phyloP scores from a whole-genome alignment of 2,888 invertebrate genomes.

The Opisthograptis luteolata region DNA sequence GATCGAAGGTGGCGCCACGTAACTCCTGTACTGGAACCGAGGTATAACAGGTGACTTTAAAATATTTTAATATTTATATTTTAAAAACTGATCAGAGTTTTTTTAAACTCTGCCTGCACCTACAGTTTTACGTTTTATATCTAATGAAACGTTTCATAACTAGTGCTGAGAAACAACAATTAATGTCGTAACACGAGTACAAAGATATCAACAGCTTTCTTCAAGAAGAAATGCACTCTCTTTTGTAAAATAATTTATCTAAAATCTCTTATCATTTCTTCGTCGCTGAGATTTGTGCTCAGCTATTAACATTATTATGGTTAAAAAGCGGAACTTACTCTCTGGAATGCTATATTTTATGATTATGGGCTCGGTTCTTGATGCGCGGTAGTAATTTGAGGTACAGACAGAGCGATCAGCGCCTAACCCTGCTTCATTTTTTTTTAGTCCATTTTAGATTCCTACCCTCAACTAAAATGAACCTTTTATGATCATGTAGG shows the following conservation, averaged over 20 bases:
- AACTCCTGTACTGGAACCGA: too few relatives aligned
- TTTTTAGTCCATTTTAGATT: too few relatives aligned
- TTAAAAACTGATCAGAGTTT: too few relatives aligned
- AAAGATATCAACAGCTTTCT: not conserved
- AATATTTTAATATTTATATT: too few relatives aligned
- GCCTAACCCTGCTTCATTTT: too few relatives aligned
- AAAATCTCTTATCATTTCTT: not conserved
- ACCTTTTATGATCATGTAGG: too few relatives aligned
- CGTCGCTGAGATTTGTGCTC: not conserved
- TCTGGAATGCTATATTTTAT: slow-evolving; percentile 34
- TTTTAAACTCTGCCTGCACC: not conserved
- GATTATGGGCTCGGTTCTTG: slow-evolving; percentile 15
- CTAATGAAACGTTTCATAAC: not conserved
- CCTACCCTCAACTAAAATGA: too few relatives aligned
- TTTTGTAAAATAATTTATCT: not conserved
- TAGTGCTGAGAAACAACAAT: not conserved
- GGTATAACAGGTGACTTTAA: too few relatives aligned
- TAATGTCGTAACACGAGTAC: not conserved
- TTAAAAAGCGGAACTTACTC: slow-evolving; percentile 48
- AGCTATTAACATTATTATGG: slow-evolving; percentile 24
- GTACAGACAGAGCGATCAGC: too few relatives aligned
- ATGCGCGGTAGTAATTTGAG: slow-evolving; percentile 15
- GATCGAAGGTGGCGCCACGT: too few relatives aligned
- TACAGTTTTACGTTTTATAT: not conserved
- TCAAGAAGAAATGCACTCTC: slow-evolving; percentile 8